Evolutionary conservation across 2,888 invertebrate genomes (phyloP).

Genomic region (Melinaea menophilus): DNA sequence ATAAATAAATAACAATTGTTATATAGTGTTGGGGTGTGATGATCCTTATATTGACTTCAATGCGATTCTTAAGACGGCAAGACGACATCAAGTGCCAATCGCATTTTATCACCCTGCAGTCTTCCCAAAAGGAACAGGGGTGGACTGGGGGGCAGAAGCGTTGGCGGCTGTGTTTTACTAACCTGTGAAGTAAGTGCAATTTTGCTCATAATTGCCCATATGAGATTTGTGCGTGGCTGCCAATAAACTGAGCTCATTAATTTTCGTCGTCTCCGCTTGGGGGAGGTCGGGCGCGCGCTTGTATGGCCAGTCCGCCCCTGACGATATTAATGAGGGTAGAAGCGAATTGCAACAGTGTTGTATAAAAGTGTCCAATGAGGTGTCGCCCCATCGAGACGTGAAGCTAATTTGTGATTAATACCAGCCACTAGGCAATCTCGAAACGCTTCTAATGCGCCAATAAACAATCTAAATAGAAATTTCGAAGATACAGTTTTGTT

Average conservation of each 20-base stretch:
- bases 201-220: slow-evolving; percentile 78
- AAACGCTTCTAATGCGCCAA: slow-evolving; percentile 33
- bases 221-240: slow-evolving; percentile 79
- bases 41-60: slow-evolving; percentile 46
- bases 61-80: slow-evolving; percentile 59
- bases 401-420: slow-evolving; percentile 68
- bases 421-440: slow-evolving; percentile 41
- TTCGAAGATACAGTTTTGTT: slow-evolving; percentile 19
- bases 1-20: slow-evolving; percentile 15
- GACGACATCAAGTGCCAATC: slow-evolving; percentile 64
- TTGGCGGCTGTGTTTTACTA: slow-evolving; percentile 74
- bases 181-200: slow-evolving; percentile 79
- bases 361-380: slow-evolving; percentile 67
- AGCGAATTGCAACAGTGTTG: slow-evolving; percentile 75
- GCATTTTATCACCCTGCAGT: slow-evolving; percentile 71
- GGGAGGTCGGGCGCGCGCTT: slow-evolving; percentile 77
- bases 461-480: slow-evolving; percentile 26
- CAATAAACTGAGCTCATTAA: slow-evolving; percentile 79
- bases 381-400: slow-evolving; percentile 64
- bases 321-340: slow-evolving; percentile 79
- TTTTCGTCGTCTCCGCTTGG: slow-evolving; percentile 77
- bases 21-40: slow-evolving; percentile 27
- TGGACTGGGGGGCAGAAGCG: slow-evolving; percentile 75
- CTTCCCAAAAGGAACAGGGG: slow-evolving; percentile 76
- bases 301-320: slow-evolving; percentile 80